These are phyloP conservation scores for Scalopus aquaticus DNA, from an alignment of 2,113 vertebrate species.

Conservation along the genomic window DNA sequence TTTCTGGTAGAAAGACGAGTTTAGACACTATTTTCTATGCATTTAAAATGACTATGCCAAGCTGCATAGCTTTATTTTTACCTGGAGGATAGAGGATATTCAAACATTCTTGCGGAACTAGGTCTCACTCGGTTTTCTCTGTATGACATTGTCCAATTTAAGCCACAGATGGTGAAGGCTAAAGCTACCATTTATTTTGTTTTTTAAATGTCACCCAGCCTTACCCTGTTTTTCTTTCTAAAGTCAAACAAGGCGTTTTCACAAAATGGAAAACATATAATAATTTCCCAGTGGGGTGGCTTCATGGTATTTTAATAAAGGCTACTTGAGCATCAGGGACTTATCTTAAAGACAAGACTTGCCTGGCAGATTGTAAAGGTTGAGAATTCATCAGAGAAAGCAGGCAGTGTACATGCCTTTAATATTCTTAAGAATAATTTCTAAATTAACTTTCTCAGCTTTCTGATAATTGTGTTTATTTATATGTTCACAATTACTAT, in stretches of 20 bases:
- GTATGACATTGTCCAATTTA: background rate
- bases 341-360: background rate
- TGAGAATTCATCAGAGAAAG: background rate
- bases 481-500: background rate
- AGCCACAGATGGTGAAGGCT: background rate
- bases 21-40: background rate
- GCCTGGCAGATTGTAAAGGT: background rate
- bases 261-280: background rate
- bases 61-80: background rate
- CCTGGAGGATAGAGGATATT: background rate
- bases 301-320: slow-evolving; percentile 42
- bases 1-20: background rate
- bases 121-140: background rate
- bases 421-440: background rate
- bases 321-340: background rate
- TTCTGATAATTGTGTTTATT: background rate
- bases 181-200: background rate
- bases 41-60: background rate
- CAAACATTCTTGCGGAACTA: background rate
- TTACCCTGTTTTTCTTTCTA: background rate
- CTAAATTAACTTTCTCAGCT: background rate
- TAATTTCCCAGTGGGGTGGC: background rate
- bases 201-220: background rate
- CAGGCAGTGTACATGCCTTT: background rate
- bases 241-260: background rate